phyloP scores from a whole-genome alignment of 1,140 invertebrate genomes.

The Amphibalanus amphitrite region DNA sequence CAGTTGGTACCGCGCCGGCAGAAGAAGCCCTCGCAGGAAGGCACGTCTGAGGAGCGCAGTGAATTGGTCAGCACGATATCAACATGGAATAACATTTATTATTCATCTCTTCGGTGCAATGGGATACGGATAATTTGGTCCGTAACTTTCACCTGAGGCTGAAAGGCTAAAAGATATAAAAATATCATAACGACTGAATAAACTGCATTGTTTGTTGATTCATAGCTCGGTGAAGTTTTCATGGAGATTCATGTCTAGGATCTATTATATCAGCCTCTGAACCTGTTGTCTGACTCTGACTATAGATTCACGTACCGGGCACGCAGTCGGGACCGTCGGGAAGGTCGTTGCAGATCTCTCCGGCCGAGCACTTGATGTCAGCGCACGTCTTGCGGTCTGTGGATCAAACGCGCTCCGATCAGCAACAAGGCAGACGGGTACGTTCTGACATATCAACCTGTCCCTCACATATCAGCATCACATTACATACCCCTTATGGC shows the following conservation, averaged over 20 bases:
- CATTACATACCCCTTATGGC: no score
- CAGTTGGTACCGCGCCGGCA: constrained; percentile 3
- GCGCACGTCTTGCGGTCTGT: not conserved
- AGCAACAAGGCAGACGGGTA: no score
- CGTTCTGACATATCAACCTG: no score
- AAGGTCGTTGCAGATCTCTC: not conserved
- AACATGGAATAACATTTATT: no score
- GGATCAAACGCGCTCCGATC: no score
- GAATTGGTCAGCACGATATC: no score
- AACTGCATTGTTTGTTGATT: not conserved
- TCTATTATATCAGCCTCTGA: not conserved
- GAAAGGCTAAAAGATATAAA: not conserved
- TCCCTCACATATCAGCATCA: no score
- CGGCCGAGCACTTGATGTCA: not conserved
- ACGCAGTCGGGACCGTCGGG: constrained; percentile 1
- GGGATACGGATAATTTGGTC: not conserved
- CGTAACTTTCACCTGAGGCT: not conserved
- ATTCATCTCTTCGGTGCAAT: no score
- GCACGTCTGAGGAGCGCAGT: not conserved
- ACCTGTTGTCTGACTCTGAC: not conserved
- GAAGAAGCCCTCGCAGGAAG: not conserved
- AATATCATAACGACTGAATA: not conserved
- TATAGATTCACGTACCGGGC: not conserved
- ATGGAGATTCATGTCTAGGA: not conserved
- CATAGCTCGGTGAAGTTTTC: not conserved